Evolutionary conservation across 2,797 vertebrate genomes (phyloP).

Genomic region (Sternarchorhynchus goeldii): DNA sequence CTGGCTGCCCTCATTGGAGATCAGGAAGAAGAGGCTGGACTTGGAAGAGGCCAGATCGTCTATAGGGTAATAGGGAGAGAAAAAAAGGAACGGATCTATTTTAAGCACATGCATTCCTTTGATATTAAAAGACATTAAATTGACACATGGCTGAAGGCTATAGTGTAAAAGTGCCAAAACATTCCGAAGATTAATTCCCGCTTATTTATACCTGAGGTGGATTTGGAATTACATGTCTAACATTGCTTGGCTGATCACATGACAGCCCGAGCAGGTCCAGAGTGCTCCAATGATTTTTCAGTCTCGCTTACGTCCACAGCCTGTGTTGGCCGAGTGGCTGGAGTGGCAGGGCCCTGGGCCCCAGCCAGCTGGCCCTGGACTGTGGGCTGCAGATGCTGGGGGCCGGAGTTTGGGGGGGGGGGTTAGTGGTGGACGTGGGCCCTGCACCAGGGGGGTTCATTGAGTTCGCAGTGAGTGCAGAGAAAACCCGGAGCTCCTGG

Average conservation of each 20-base stretch:
- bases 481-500: slow-evolving; percentile 62
- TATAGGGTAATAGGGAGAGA: slow-evolving; percentile 65
- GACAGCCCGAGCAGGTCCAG: slow-evolving; percentile 58
- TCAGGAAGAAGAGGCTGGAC: slow-evolving; percentile 88
- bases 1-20: slow-evolving; percentile 97
- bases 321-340: slow-evolving; percentile 48
- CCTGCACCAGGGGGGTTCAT: slow-evolving; percentile 72
- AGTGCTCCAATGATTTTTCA: slow-evolving; percentile 52
- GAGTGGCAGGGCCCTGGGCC: slow-evolving; percentile 69
- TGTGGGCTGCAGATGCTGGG: slow-evolving; percentile 44
- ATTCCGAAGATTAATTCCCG: slow-evolving; percentile 21
- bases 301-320: slow-evolving; percentile 23
- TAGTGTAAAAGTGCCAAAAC: neutral
- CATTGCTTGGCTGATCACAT: slow-evolving; percentile 55
- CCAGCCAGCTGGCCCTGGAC: slow-evolving; percentile 68
- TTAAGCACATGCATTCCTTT: slow-evolving; percentile 2
- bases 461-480: slow-evolving; percentile 68
- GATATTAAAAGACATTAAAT: slow-evolving; percentile 9
- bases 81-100: slow-evolving; percentile 6
- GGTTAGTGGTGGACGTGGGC: slow-evolving; percentile 55
- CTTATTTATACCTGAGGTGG: slow-evolving; percentile 27
- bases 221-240: slow-evolving; percentile 28
- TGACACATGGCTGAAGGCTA: slow-evolving; percentile 4
- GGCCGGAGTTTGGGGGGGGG: slow-evolving; percentile 54
- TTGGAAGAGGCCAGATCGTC: slow-evolving; percentile 85